Conservation (phyloP, 2,797 vertebrate species). For the Macrochelys suwanniensis region DNA sequence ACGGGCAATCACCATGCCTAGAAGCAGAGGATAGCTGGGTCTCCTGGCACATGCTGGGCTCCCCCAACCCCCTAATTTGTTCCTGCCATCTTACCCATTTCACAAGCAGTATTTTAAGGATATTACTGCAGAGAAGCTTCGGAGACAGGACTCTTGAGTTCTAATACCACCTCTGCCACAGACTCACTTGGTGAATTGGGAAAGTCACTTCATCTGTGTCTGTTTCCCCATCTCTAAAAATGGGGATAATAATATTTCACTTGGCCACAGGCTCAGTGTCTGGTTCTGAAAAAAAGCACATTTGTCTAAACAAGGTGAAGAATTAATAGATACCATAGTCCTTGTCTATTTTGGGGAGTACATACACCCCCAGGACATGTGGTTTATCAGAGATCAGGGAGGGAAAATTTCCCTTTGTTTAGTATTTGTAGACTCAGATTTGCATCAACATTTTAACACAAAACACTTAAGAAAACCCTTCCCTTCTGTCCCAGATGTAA, state of each 20-base stretch:
- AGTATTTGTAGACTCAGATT: not conserved
- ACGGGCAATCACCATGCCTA: not conserved
- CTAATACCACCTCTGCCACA: not conserved
- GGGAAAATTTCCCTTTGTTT: not conserved
- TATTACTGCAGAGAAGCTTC: not conserved
- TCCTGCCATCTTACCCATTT: not conserved
- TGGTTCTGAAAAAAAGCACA: not conserved
- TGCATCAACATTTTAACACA: not conserved
- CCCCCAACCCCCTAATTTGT: not conserved
- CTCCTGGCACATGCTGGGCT: not conserved
- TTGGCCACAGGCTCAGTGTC: not conserved
- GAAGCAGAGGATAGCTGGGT: not conserved
- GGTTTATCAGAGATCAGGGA: rapidly evolving
- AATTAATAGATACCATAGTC: not conserved
- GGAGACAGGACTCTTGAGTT: not conserved
- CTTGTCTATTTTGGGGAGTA: not conserved
- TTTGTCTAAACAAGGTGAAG: not conserved
- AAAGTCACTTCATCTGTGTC: not conserved
- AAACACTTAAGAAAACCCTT: not conserved
- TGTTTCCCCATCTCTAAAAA: not conserved
- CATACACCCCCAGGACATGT: not conserved
- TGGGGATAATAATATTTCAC: not conserved
- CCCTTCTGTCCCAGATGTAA: not conserved
- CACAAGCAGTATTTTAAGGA: not conserved
- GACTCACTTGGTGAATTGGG: not conserved